Evolutionary conservation across 2,113 vertebrate species (phyloP).

Genomic region (Alosa alosa): DNA sequence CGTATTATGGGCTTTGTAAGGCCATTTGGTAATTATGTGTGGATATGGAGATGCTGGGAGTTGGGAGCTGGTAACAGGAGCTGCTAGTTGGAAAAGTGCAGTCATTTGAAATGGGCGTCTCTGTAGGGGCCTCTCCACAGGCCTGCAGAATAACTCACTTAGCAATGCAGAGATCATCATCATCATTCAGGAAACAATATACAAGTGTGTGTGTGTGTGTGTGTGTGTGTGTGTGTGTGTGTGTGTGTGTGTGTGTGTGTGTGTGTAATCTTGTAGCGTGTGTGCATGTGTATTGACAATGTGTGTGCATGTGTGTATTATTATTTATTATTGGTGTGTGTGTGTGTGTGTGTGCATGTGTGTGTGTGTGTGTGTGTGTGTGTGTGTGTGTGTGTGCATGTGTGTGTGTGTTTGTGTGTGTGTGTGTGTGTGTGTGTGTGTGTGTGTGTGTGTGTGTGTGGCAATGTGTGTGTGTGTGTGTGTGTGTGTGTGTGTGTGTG

Average conservation of each 20-base stretch:
- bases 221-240: neutral
- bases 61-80: neutral
- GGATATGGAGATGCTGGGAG: neutral
- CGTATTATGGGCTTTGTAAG: neutral
- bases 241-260: slow-evolving; percentile 11
- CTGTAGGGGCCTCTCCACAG: neutral
- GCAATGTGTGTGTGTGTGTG: neutral
- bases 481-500: neutral
- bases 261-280: neutral
- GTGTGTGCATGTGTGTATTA: slow-evolving; percentile 16
- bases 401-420: neutral
- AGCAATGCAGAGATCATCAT: neutral
- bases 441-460: neutral
- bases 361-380: no score
- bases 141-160: slow-evolving; percentile 3
- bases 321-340: no score
- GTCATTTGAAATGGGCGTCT: neutral
- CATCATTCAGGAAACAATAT: neutral
- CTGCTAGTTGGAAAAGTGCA: neutral
- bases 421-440: neutral
- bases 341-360: neutral
- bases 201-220: neutral
- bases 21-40: neutral
- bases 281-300: no score
- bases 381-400: slow-evolving; percentile 17